Evolutionary conservation across 1,140 invertebrate species (phyloP).

Genomic region (Drosophila pseudoobscura): DNA sequence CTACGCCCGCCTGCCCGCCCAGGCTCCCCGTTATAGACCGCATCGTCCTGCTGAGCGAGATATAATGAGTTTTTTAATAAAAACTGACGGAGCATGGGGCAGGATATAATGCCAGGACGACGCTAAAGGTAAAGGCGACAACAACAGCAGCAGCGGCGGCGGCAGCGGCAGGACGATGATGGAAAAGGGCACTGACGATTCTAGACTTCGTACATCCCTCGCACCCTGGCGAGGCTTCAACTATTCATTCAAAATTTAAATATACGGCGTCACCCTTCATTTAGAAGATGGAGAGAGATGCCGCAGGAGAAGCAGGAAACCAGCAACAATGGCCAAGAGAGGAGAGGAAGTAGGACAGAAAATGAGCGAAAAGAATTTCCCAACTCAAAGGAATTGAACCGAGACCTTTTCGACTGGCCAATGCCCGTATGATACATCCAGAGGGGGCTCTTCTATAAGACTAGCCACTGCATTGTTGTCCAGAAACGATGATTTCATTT

Average conservation of each 20-base stretch:
- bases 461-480: no score
- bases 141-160: no score
- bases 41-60: constrained; percentile 45
- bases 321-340: background rate
- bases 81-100: constrained; percentile 46
- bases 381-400: constrained; percentile 44
- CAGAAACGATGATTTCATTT: no score
- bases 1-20: no score
- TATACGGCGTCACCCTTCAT: constrained; percentile 62
- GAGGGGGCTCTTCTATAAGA: no score
- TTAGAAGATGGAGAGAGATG: constrained; percentile 27
- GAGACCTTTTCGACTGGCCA: constrained; percentile 27
- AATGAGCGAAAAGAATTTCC: constrained; percentile 27
- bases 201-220: background rate
- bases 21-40: constrained; percentile 22
- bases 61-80: constrained; percentile 71
- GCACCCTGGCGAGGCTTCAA: background rate
- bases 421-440: no score
- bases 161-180: constrained; percentile 29
- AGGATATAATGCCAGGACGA: constrained; percentile 45
- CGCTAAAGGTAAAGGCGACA: constrained; percentile 14
- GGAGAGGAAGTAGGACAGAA: background rate
- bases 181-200: constrained; percentile 17
- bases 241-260: constrained; percentile 60
- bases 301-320: background rate